Conservation (phyloP, 2,797 vertebrate species). For the Picus viridis region DNA sequence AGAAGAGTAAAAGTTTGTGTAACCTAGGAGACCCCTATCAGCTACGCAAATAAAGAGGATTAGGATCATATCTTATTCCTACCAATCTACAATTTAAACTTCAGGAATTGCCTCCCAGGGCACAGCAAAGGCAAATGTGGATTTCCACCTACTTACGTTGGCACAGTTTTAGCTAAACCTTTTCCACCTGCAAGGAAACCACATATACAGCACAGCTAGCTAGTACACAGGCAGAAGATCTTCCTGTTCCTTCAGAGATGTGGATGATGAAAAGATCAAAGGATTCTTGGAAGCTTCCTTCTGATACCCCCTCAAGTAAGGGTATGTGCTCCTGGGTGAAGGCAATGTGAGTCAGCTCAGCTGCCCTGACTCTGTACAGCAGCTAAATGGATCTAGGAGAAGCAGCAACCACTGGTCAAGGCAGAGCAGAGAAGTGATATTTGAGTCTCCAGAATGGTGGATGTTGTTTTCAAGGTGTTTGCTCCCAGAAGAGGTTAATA, state of each 20-base stretch:
- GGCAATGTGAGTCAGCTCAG: neutral
- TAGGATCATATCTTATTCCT: neutral
- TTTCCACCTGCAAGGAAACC: neutral
- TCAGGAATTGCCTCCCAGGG: neutral
- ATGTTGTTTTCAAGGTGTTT: neutral
- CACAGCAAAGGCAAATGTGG: neutral
- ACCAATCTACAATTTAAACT: neutral
- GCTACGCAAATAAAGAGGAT: neutral
- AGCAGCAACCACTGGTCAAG: neutral
- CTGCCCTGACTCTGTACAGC: neutral
- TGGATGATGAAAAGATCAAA: neutral
- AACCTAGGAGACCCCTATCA: neutral
- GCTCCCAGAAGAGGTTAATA: neutral
- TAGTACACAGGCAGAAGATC: neutral
- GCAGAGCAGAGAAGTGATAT: neutral
- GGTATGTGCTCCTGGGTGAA: neutral
- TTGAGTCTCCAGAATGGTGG: neutral
- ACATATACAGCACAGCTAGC: fast-evolving
- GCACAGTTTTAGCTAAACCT: neutral
- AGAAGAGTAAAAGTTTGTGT: neutral
- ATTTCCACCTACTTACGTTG: neutral
- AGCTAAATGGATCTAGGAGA: neutral
- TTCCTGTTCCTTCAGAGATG: neutral
- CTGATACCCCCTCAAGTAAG: neutral
- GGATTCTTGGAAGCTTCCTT: neutral